phyloP scores from a whole-genome alignment of 2,888 invertebrate species.

The Eumacrocentrus americanus region DNA sequence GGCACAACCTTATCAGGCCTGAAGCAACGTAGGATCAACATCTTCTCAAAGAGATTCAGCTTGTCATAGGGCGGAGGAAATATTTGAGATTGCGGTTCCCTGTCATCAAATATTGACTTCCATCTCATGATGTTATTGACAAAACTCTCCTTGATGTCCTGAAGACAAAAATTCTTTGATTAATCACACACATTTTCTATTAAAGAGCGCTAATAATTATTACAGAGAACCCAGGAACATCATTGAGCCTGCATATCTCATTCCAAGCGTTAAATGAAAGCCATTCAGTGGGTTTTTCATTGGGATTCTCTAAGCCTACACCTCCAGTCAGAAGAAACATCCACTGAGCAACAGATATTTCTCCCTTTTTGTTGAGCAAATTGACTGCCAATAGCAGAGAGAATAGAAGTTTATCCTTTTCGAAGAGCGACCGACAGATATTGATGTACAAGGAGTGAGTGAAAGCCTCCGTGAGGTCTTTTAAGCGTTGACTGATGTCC shows the following conservation, averaged over 20 bases:
- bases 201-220: background rate
- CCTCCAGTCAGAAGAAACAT: conserved; percentile 89
- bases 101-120: conserved; percentile 77
- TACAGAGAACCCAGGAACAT: conserved; percentile 63
- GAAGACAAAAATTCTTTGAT: background rate
- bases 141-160: conserved; percentile 75
- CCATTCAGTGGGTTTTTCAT: conserved; percentile 75
- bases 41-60: conserved; percentile 74
- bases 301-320: conserved; percentile 79
- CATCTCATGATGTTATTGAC: conserved; percentile 66
- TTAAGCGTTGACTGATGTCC: conserved; percentile 75
- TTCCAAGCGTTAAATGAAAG: conserved; percentile 77
- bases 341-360: conserved; percentile 74
- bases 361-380: conserved; percentile 69
- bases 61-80: conserved; percentile 78
- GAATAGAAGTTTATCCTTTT: conserved; percentile 93
- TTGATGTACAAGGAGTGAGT: conserved; percentile 91
- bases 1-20: conserved; percentile 88
- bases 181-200: background rate
- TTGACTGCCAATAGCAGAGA: conserved; percentile 79
- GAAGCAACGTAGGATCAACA: conserved; percentile 81
- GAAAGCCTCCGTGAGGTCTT: conserved; percentile 79
- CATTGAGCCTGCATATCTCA: conserved; percentile 73
- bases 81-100: conserved; percentile 75
- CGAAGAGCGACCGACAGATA: conserved; percentile 92